Base-by-base conservation (phyloP, 2,888 invertebrate genomes). In the Nipponacmea schrenckii region DNA sequence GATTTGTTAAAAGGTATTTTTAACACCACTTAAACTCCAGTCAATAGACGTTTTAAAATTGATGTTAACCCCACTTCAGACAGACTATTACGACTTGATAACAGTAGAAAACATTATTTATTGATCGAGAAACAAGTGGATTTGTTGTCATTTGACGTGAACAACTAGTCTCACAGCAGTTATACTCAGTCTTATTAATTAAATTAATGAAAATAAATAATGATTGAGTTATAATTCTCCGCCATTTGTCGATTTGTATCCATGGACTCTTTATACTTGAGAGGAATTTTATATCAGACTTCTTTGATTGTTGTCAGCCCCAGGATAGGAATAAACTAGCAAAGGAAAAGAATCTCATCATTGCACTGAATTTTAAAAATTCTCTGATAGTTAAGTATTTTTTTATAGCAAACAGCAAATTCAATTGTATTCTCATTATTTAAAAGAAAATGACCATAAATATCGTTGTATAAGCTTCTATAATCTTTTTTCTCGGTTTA, bases 121-220 rank as follows among this genome's bases (percentile, higher is more conserved):
- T 56, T 56, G 56, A 56, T 56, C 56, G 56, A 24, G 24, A 1
- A 56, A 56, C 56, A 56, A 56, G 56, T 56, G 14, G 56, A 56
- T 56, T 56, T 56, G 20, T 24, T 56, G 56, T 12, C 56, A 24
- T 24, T 39, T 56, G 56, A 56, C 56, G 10, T 56, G 24, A 56
- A 56, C 56, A 56, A 56, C 39, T 20, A 56, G 56, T 24, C 56
- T 20, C 10, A 24, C 56, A 56, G 56, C 20, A 20, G 56, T 24
- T 24, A 24, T 24, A 24, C 56, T 24, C 24, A 8, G 39, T 20
- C 56, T 24, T 56, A 56, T 24, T 24, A 56, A 56, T 56, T 56
- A 20, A 56, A 56, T 56, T 56, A 56, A 56, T 24, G 56, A 56
- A 56, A 56, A 56, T 56, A 56, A 56, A 56, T 56, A 56, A 56